A percentile compares a stretch with the other conserved stretches of the same genome.
These are phyloP conservation scores for Lithophane leautieri DNA, from an alignment of 2,888 invertebrate genomes.

Conservation along the genomic window DNA sequence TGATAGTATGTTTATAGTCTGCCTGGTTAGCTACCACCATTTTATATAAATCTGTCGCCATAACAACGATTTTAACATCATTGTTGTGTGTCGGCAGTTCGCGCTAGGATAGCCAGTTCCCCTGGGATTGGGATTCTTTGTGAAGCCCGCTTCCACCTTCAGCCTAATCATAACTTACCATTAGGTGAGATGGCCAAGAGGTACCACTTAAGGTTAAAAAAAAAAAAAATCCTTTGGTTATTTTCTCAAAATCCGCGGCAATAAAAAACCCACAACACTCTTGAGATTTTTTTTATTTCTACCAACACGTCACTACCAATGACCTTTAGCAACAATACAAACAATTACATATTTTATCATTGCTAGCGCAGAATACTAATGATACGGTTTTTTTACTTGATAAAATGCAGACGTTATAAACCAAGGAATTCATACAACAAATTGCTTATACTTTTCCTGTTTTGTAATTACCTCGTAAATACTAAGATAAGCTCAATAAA, in stretches of 20 bases:
- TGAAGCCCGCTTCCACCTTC: no score
- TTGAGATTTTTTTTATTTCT: constrained; percentile 33
- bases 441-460: constrained; percentile 48
- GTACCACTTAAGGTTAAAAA: no score
- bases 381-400: constrained; percentile 48
- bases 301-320: constrained; percentile 5
- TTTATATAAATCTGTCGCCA: no score
- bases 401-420: constrained; percentile 25
- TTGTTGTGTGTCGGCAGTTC: no score
- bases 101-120: no score
- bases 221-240: background rate
- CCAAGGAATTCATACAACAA: constrained; percentile 29
- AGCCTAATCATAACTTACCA: no score
- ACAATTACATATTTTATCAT: constrained; percentile 29
- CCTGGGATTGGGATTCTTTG: no score
- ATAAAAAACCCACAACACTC: constrained; percentile 20
- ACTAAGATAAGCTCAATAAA: constrained; percentile 16
- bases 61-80: no score
- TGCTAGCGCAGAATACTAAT: constrained; percentile 51
- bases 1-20: no score
- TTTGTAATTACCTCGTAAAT: constrained; percentile 43
- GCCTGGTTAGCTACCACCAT: no score
- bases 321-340: constrained; percentile 51
- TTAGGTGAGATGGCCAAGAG: no score
- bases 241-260: background rate